phyloP scores from a whole-genome alignment of 2,888 invertebrate genomes.

The Harpalus rufipes region DNA sequence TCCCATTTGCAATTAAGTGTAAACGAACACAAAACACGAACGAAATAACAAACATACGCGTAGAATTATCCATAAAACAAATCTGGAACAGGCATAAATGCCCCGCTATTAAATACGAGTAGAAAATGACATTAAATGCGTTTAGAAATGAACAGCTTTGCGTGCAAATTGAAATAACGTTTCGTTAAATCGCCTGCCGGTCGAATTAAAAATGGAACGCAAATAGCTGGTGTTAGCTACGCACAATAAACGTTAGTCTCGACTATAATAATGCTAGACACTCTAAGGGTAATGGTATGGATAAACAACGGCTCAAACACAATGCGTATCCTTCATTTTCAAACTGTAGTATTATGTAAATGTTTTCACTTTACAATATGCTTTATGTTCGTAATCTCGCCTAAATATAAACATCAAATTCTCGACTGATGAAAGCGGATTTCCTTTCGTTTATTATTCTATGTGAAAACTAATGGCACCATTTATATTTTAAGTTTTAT shows the following conservation, averaged over 20 bases:
- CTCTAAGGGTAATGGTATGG: conserved; percentile 44
- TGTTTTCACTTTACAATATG: conserved; percentile 30
- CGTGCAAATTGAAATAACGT: conserved; percentile 50
- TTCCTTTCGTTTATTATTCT: conserved; percentile 27
- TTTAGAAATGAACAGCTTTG: conserved; percentile 51
- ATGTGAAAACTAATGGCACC: background rate
- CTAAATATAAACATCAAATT: conserved; percentile 31
- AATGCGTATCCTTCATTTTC: conserved; percentile 34
- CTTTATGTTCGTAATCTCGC: conserved; percentile 8
- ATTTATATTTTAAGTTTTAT: no score
- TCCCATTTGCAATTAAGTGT: conserved; percentile 46
- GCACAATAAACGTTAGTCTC: conserved; percentile 43
- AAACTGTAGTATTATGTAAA: conserved; percentile 15
- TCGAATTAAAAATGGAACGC: conserved; percentile 47
- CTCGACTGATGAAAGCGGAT: conserved; percentile 24
- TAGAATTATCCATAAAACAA: conserved; percentile 56
- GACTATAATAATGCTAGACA: background rate
- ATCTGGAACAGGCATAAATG: conserved; percentile 57
- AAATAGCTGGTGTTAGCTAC: conserved; percentile 14
- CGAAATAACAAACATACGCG: conserved; percentile 26
- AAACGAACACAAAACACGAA: conserved; percentile 39
- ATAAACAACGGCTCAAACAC: conserved; percentile 24
- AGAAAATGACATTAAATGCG: conserved; percentile 47
- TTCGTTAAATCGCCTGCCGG: conserved; percentile 30
- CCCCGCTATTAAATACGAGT: conserved; percentile 43